Conservation (phyloP, 2,113 vertebrate genomes). For the Anthoscopus minutus region DNA sequence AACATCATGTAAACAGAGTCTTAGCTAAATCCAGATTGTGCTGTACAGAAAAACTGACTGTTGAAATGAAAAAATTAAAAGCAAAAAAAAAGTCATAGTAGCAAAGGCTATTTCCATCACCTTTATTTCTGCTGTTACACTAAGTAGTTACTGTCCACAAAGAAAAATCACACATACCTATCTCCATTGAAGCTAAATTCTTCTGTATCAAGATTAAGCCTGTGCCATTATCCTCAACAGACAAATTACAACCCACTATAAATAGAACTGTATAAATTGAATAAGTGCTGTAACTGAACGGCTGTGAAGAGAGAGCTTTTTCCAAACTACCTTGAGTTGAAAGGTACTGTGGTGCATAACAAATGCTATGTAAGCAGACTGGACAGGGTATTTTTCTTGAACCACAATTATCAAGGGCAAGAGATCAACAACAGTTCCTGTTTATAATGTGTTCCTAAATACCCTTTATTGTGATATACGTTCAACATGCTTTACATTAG, state of each 20-base stretch:
- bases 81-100: not conserved
- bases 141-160: not conserved
- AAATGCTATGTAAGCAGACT: not conserved
- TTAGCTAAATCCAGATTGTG: not conserved
- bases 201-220: not conserved
- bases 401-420: not conserved
- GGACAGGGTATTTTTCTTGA: not conserved
- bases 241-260: not conserved
- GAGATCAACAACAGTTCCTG: not conserved
- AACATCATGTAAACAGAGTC: not conserved
- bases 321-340: not conserved
- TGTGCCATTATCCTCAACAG: not conserved
- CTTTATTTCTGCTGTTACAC: not conserved
- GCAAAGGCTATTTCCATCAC: not conserved
- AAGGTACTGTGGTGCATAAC: not conserved
- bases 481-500: not conserved
- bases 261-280: not conserved
- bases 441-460: not conserved
- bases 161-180: not conserved
- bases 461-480: rapidly evolving
- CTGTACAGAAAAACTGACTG: not conserved
- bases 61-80: not conserved
- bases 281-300: not conserved
- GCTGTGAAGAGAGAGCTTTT: not conserved
- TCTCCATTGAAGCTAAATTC: not conserved